Evolutionary conservation across 2,113 vertebrate species (phyloP).

Genomic region (Psilopsiagon aymara): DNA sequence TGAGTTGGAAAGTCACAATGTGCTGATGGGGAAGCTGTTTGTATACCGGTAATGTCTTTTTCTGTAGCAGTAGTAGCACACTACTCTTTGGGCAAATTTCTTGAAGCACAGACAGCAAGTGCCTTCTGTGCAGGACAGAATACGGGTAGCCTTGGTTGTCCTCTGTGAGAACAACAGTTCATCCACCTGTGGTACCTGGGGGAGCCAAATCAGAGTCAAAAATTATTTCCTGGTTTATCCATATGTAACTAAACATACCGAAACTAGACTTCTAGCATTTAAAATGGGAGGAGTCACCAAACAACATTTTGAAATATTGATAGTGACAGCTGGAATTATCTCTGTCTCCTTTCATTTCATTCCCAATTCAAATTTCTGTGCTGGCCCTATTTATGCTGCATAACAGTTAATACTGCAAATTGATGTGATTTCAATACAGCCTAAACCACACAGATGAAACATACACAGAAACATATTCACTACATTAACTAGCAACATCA

Average conservation of each 20-base stretch:
- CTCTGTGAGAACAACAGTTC: neutral
- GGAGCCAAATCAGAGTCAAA: neutral
- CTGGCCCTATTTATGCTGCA: neutral
- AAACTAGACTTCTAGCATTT: neutral
- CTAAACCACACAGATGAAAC: neutral
- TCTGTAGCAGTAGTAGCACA: neutral
- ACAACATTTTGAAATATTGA: neutral
- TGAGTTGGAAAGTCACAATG: neutral
- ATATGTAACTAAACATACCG: neutral
- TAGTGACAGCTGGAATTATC: constrained; percentile 29
- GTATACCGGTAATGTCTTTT: neutral
- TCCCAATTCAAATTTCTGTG: neutral
- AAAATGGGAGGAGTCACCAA: neutral
- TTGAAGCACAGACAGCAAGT: neutral
- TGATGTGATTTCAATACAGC: neutral
- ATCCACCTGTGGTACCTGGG: neutral
- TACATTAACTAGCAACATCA: neutral
- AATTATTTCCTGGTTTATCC: neutral
- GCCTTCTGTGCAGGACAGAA: neutral
- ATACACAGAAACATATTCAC: neutral
- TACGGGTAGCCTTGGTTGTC: accelerated
- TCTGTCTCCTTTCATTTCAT: constrained; percentile 15
- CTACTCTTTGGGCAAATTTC: neutral
- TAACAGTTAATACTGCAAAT: neutral
- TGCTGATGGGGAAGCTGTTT: neutral